Evolutionary conservation across 2,797 vertebrate genomes (phyloP), one percentile per base, ranked within the genome.

Genomic region (Sebastes dallii): DNA sequence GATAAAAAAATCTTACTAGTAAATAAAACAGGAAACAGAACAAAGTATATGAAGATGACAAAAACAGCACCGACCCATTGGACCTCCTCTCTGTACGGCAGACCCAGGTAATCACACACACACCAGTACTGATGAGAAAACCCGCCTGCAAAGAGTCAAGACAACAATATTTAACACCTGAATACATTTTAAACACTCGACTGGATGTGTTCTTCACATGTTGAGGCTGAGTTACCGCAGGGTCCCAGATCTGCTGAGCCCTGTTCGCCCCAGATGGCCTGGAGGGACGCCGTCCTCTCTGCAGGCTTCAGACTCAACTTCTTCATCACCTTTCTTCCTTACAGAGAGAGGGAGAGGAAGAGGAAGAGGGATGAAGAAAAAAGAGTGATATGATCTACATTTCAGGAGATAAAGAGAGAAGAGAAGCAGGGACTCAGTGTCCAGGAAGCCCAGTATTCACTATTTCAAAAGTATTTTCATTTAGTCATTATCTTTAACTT

Each of bases 101-200:
- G 93, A 2, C 96, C 96, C 82, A 98, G 95, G 95, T 97, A 95
- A 27, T 99, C 98, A 81, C 98, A 99, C 67, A 98, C 96, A 87
- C 97, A 99, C 75, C 96, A 96, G 77, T 99, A 99, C 96, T 98
- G 98, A 82, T 97, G 97, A 0, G 98, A 99, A 93, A 99, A 99
- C 4, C 98, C 97, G 27, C 98, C 98, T 99, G 94, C 78, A 66
- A 72, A 52, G 4, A 69, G 55, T 24, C 66, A 66, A 10, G 1
- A 60, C 25, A 58, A 18, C 29, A 22, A 55, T 4, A 0, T 22
- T 5, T 11, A 3, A 25, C 5, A 4, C 27, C 42, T 6, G 3
- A 39, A n/a, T 2, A 8, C 46, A 11, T 12, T 14, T 5, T 1
- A 12, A 46, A 68, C 13, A 10, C 11, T 12, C 4, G 4, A 14